phyloP scores from a whole-genome alignment of 2,888 invertebrate genomes.

The Chironomus riparius region DNA sequence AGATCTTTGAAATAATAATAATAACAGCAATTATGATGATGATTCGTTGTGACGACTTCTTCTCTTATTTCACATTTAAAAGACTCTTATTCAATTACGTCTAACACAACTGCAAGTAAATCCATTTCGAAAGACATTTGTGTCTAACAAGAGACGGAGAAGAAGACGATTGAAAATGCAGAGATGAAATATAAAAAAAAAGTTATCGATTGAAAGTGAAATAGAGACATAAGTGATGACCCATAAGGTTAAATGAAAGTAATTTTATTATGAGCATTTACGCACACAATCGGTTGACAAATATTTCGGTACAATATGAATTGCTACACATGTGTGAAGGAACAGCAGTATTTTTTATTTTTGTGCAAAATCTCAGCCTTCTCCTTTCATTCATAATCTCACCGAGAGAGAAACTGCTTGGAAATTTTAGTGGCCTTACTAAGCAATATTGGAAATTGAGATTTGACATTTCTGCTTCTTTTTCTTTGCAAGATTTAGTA shows the following conservation, averaged over 20 bases:
- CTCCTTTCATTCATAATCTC: no score
- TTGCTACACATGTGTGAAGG: no score
- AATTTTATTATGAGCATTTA: background rate
- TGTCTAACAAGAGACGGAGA: background rate
- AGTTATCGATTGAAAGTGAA: background rate
- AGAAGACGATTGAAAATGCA: background rate
- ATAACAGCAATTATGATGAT: background rate
- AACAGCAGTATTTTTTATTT: no score
- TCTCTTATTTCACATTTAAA: constrained; percentile 1
- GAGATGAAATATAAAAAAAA: background rate
- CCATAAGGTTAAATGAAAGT: constrained; percentile 20
- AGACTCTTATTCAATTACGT: constrained; percentile 24
- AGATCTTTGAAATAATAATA: background rate
- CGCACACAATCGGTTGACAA: background rate
- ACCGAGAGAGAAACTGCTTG: no score
- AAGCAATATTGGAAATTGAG: no score
- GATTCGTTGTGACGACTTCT: constrained; percentile 13
- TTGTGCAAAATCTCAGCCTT: no score
- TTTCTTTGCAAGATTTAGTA: no score
- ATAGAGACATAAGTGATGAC: constrained; percentile 6
- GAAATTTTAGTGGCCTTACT: no score
- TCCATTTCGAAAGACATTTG: constrained; percentile 14
- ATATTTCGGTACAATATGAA: no score
- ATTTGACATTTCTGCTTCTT: no score
- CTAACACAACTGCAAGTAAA: background rate